Evolutionary conservation across 2,888 invertebrate genomes (phyloP).

Genomic region (Drosophila recens): DNA sequence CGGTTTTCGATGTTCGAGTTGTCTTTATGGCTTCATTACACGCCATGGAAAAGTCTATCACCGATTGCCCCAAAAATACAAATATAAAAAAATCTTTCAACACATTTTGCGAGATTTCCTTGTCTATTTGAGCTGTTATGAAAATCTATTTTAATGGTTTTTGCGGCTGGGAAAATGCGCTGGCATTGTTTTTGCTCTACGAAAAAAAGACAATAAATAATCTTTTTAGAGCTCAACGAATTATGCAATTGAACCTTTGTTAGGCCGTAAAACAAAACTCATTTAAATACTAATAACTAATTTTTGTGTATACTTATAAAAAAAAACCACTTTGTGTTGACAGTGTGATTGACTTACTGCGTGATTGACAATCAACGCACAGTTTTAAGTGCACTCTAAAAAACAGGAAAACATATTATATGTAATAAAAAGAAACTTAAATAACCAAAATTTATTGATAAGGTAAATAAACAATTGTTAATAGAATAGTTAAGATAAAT

Average conservation of each 20-base stretch:
- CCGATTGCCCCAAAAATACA: constrained; percentile 33
- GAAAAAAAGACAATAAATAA: constrained; percentile 53
- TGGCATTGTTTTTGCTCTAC: constrained; percentile 58
- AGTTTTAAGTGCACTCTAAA: background rate
- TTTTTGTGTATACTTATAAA: background rate
- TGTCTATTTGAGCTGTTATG: constrained; percentile 42
- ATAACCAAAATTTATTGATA: background rate
- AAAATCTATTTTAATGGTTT: constrained; percentile 59
- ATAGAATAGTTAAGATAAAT: background rate
- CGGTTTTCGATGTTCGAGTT: constrained; percentile 34
- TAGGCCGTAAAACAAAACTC: constrained; percentile 28
- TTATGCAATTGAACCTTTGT: constrained; percentile 58
- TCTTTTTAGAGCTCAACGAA: constrained; percentile 41
- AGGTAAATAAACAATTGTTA: background rate
- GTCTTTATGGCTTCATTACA: constrained; percentile 56
- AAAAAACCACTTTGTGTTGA: constrained; percentile 1
- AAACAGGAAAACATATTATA: no score
- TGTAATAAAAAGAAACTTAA: background rate
- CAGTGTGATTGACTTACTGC: background rate
- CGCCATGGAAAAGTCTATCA: constrained; percentile 58
- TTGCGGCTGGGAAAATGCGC: constrained; percentile 65
- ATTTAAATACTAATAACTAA: constrained; percentile 37
- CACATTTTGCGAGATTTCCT: constrained; percentile 36
- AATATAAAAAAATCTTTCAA: constrained; percentile 42
- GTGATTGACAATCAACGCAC: constrained; percentile 1